Evolutionary conservation across 2,797 vertebrate genomes (phyloP).

Genomic region (Pangasius krempfi): DNA sequence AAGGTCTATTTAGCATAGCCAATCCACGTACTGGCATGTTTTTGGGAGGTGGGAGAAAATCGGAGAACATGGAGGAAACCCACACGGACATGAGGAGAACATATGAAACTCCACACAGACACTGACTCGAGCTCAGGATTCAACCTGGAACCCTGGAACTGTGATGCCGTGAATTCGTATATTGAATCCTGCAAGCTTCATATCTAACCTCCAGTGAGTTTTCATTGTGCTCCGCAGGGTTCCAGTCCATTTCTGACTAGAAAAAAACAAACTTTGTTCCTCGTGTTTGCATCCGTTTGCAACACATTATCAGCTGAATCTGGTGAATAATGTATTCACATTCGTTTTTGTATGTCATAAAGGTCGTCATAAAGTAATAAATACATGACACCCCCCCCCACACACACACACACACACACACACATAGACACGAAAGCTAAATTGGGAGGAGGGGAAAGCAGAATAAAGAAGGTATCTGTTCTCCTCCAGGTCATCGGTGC

Average conservation of each 20-base stretch:
- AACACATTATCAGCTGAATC: background rate
- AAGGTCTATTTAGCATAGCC: background rate
- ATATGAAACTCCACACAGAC: too few species aligned
- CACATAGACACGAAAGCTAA: conserved; percentile 60
- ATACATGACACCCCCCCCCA: background rate
- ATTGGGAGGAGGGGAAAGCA: conserved; percentile 44
- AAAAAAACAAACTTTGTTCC: background rate
- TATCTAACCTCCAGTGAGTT: background rate
- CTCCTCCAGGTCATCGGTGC: conserved; percentile 74
- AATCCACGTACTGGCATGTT: background rate
- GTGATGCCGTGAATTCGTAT: background rate
- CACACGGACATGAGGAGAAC: too few species aligned
- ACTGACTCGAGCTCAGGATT: too few species aligned
- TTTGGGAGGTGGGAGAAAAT: too few species aligned
- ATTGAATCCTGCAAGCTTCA: background rate
- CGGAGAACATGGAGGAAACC: too few species aligned
- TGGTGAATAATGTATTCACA: background rate
- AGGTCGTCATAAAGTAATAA: background rate
- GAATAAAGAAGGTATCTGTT: conserved; percentile 79
- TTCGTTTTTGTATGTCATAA: too few species aligned
- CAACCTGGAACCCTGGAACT: too few species aligned
- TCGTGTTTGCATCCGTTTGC: background rate
- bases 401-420: background rate
- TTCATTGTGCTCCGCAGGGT: background rate
- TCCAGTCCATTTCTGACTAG: background rate